phyloP scores from a whole-genome alignment of 2,888 invertebrate species.

The Oscheius sp. region DNA sequence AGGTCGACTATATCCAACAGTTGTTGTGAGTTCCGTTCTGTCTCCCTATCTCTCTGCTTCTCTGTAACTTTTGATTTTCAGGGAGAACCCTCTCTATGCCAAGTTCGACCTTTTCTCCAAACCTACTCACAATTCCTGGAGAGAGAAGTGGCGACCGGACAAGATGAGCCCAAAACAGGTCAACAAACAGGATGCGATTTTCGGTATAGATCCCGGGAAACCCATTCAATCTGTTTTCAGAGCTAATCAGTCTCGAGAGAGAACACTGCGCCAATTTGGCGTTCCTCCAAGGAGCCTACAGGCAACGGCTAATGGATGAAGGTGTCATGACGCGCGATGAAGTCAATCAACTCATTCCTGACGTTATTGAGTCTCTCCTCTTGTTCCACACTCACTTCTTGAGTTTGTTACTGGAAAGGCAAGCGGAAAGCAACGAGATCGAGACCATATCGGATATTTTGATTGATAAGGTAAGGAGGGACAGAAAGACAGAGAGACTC shows the following conservation, averaged over 20 bases:
- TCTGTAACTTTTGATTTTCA: not conserved
- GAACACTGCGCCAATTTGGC: slow-evolving; percentile 62
- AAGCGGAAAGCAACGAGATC: slow-evolving; percentile 53
- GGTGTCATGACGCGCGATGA: slow-evolving; percentile 49
- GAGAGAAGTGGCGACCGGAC: slow-evolving; percentile 54
- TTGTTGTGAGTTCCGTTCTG: slow-evolving; percentile 24
- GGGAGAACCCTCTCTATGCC: slow-evolving; percentile 30
- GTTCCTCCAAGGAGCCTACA: slow-evolving; percentile 58
- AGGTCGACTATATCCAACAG: slow-evolving; percentile 14
- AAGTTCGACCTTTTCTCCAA: slow-evolving; percentile 46
- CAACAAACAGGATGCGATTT: slow-evolving; percentile 59
- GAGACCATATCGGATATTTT: slow-evolving; percentile 68
- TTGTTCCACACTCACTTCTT: slow-evolving; percentile 68
- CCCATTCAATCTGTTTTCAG: slow-evolving; percentile 38
- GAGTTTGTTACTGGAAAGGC: slow-evolving; percentile 59
- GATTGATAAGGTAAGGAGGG: slow-evolving; percentile 74
- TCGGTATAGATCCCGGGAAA: not conserved
- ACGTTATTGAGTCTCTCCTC: slow-evolving; percentile 69
- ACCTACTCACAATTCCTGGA: slow-evolving; percentile 56
- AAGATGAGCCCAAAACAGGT: slow-evolving; percentile 49
- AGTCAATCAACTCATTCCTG: slow-evolving; percentile 61
- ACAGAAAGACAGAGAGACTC: no score
- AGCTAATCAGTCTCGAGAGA: slow-evolving; percentile 54
- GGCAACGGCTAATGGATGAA: slow-evolving; percentile 56
- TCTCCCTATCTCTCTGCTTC: not conserved